A percentile compares a stretch with the other conserved stretches of the same genome.
These are phyloP conservation scores for Pentamera pediparva DNA, from an alignment of 53 echinoderm and acorn worm species.

Conservation along the genomic window DNA sequence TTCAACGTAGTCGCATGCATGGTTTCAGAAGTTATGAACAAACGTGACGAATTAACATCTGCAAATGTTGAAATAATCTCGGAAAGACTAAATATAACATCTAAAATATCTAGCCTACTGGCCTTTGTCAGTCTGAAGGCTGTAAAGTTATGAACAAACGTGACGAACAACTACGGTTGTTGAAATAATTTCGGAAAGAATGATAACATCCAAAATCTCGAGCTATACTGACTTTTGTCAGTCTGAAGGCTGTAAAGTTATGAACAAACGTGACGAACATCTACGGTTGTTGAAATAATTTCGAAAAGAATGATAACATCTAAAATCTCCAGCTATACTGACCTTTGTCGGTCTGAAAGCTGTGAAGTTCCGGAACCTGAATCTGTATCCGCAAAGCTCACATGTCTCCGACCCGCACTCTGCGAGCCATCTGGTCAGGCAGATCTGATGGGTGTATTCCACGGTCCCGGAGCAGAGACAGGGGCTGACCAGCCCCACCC, in stretches of 20 bases:
- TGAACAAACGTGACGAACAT: no score
- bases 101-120: not conserved
- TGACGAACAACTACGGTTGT: no score
- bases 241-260: not conserved
- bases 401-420: conserved; percentile 62
- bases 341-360: conserved; percentile 30
- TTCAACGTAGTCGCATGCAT: no score
- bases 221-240: not conserved
- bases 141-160: no score
- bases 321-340: not conserved
- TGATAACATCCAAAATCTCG: not conserved
- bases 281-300: no score
- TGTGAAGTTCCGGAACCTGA: conserved; percentile 35
- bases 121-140: not conserved
- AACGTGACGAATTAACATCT: no score
- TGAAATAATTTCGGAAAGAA: not conserved
- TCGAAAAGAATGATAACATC: no score
- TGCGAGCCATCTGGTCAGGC: conserved; percentile 63
- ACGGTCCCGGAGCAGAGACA: conserved; percentile 64
- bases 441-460: conserved; percentile 62
- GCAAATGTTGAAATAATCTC: no score
- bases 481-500: conserved; percentile 33
- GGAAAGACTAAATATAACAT: not conserved
- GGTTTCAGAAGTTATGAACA: no score
- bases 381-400: conserved; percentile 73